phyloP scores from a whole-genome alignment of 2,888 invertebrate species.

The Sarcophaga rosellei region DNA sequence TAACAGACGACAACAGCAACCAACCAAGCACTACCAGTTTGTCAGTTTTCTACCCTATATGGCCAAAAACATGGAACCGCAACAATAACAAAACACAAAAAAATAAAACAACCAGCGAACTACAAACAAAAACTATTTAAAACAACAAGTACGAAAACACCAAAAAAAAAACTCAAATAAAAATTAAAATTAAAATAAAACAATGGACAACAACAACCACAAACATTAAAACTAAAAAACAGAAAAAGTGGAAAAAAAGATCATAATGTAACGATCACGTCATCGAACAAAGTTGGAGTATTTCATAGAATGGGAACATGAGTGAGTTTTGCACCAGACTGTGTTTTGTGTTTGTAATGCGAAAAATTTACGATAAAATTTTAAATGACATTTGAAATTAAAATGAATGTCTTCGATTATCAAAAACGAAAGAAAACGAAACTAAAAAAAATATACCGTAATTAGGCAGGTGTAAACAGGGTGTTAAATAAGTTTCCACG shows the following conservation, averaged over 20 bases:
- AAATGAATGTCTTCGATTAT: not conserved
- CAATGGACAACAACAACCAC: not conserved
- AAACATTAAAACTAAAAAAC: not conserved
- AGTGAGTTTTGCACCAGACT: not conserved
- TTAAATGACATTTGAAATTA: conserved; percentile 21
- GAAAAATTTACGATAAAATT: conserved; percentile 20
- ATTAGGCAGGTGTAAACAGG: no score
- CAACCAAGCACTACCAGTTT: conserved; percentile 56
- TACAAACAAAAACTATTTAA: conserved; percentile 24
- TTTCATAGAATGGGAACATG: not conserved
- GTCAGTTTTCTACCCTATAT: conserved; percentile 56
- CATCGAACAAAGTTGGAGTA: conserved; percentile 41
- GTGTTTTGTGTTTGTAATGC: not conserved
- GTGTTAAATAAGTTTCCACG: no score
- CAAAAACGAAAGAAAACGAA: not conserved
- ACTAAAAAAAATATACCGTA: no score
- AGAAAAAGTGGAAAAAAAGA: not conserved
- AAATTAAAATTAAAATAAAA: not conserved
- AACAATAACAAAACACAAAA: conserved; percentile 23
- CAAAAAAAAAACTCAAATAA: conserved; percentile 6
- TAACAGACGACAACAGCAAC: not conserved
- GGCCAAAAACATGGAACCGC: conserved; percentile 53
- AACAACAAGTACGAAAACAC: conserved; percentile 22
- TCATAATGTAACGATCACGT: conserved; percentile 60
- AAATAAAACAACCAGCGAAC: conserved; percentile 17